These are phyloP conservation scores for Drosophila malerkotliana DNA, from an alignment of 1,140 invertebrate genomes.

Conservation along the genomic window DNA sequence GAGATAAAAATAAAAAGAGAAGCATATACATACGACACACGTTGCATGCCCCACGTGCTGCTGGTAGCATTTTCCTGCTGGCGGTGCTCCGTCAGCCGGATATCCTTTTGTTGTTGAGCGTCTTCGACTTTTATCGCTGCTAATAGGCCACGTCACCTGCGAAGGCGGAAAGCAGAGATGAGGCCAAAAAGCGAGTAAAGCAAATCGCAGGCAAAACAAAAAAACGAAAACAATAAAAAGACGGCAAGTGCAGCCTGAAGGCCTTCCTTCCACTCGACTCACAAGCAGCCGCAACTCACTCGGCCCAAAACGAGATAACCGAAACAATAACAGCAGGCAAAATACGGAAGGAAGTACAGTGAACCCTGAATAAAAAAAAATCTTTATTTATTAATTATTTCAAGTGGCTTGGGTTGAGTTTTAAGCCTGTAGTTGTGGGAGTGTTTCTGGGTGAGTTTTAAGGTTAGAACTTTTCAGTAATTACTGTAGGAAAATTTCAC, in stretches of 20 bases:
- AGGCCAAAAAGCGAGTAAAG: slow-evolving; percentile 33
- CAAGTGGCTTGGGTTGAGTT: too few relatives aligned
- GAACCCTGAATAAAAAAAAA: not conserved
- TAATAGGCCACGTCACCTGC: slow-evolving; percentile 57
- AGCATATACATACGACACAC: slow-evolving; percentile 6
- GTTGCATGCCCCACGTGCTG: slow-evolving; percentile 39
- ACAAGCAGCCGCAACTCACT: slow-evolving; percentile 27
- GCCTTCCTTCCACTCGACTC: slow-evolving; percentile 18
- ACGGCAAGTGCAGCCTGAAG: slow-evolving; percentile 30
- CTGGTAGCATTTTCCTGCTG: slow-evolving; percentile 42
- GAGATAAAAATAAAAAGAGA: slow-evolving; percentile 6
- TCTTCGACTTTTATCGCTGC: slow-evolving; percentile 75
- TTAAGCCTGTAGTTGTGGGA: too few relatives aligned
- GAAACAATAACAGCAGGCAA: slow-evolving; percentile 14
- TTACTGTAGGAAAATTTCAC: not conserved
- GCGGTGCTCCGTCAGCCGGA: slow-evolving; percentile 52
- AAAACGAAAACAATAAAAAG: slow-evolving; percentile 31
- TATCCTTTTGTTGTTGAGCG: slow-evolving; percentile 74
- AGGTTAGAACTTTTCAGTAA: too few relatives aligned
- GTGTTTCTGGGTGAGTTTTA: too few relatives aligned
- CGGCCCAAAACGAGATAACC: slow-evolving; percentile 24
- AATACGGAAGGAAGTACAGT: slow-evolving; percentile 1
- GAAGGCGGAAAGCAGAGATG: slow-evolving; percentile 53
- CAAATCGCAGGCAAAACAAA: slow-evolving; percentile 1
- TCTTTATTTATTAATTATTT: too few relatives aligned